A percentile compares a stretch with the other conserved stretches of the same genome.
These are phyloP conservation scores for Drosophila rellima DNA, from an alignment of 2,888 invertebrate species.

Conservation along the genomic window DNA sequence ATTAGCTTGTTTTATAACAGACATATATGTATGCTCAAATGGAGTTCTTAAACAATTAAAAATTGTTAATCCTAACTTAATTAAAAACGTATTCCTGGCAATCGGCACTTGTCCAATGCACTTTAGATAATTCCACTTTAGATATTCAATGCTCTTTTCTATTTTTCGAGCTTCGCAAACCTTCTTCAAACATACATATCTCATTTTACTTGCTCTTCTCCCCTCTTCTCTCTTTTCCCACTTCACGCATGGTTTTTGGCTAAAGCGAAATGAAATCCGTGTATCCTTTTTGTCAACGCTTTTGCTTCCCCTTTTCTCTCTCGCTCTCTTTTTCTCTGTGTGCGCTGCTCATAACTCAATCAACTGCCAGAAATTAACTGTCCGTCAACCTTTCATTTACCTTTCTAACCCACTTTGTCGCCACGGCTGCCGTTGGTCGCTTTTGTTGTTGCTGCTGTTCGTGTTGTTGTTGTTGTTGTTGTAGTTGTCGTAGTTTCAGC, in stretches of 20 bases:
- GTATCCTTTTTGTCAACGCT: constrained; percentile 32
- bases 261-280: constrained; percentile 39
- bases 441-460: constrained; percentile 9
- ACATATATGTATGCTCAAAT: too few species aligned
- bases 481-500: constrained; percentile 12
- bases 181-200: constrained; percentile 22
- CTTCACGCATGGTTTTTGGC: constrained; percentile 6
- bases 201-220: constrained; percentile 2
- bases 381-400: constrained; percentile 77
- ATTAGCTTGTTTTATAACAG: not conserved
- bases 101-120: constrained; percentile 12
- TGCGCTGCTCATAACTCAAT: constrained; percentile 59
- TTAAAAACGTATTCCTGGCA: constrained; percentile 17
- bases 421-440: constrained; percentile 1
- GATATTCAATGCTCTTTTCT: constrained; percentile 2
- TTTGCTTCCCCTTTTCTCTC: not conserved
- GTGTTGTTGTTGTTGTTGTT: constrained; percentile 11
- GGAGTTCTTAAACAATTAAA: not conserved
- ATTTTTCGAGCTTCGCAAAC: constrained; percentile 1
- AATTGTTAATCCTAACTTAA: constrained; percentile 10
- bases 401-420: constrained; percentile 52
- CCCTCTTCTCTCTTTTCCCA: not conserved
- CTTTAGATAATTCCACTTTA: constrained; percentile 18
- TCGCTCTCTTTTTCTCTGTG: constrained; percentile 1
- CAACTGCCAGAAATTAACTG: constrained; percentile 73